Conservation (phyloP, 2,888 invertebrate genomes). For the Rhagonycha lutea region DNA sequence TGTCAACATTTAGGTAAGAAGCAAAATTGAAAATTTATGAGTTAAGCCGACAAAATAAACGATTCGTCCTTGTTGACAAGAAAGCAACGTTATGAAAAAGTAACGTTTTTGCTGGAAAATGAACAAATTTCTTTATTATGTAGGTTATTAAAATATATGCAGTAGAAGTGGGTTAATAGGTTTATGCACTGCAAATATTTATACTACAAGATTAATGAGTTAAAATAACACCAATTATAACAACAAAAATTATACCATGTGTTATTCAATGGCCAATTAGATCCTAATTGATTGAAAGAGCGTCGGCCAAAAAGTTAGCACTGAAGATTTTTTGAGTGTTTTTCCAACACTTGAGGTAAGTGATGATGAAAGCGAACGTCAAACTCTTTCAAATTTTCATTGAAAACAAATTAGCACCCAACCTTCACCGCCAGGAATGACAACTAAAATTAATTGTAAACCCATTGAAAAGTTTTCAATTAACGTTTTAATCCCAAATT, state of each 20-base stretch:
- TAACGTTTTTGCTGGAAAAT: background rate
- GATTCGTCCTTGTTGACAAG: background rate
- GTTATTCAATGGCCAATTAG: background rate
- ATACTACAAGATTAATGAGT: background rate
- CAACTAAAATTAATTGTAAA: background rate
- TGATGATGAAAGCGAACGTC: background rate
- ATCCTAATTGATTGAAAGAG: background rate
- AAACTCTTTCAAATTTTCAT: background rate
- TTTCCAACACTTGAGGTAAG: background rate
- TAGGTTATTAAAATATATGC: conserved; percentile 6
- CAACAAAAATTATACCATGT: background rate
- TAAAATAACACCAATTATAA: background rate
- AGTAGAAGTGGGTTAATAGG: conserved; percentile 3
- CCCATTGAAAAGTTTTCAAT: background rate
- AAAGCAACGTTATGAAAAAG: background rate
- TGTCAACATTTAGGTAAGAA: background rate
- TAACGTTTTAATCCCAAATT: background rate
- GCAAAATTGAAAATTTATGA: background rate
- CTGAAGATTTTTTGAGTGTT: background rate
- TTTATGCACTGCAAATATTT: background rate
- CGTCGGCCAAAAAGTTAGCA: background rate
- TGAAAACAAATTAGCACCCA: background rate
- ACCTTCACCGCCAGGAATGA: background rate
- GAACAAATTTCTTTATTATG: conserved; percentile 4
- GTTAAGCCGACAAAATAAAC: background rate